Evolutionary conservation across 1,140 invertebrate species (phyloP).

Genomic region (Bombus difficillimus): DNA sequence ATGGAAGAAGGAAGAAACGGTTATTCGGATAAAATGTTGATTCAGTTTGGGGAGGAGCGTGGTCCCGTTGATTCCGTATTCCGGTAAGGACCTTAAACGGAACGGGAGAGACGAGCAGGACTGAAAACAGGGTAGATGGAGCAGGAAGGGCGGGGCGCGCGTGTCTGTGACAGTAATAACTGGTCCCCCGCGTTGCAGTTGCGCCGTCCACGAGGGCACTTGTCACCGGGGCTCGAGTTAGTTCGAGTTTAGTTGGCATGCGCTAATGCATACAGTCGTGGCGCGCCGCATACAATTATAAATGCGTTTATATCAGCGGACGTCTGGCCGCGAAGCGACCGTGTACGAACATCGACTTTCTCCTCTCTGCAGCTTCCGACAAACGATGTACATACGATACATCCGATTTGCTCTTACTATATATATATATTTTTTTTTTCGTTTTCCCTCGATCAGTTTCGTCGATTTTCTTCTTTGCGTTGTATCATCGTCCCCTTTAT

Average conservation of each 20-base stretch:
- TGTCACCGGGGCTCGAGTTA: constrained; percentile 55
- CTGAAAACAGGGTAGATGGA: constrained; percentile 9
- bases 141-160: constrained; percentile 48
- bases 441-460: background rate
- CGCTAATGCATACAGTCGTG: constrained; percentile 56
- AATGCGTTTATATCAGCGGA: constrained; percentile 41
- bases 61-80: constrained; percentile 32
- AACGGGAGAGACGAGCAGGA: background rate
- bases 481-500: background rate
- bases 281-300: constrained; percentile 46
- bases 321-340: constrained; percentile 2
- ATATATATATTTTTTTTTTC: too few relatives aligned
- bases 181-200: constrained; percentile 60
- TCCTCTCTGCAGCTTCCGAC: constrained; percentile 1
- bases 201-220: constrained; percentile 59
- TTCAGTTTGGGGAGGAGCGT: background rate
- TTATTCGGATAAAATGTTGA: constrained; percentile 24
- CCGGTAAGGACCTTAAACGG: constrained; percentile 8
- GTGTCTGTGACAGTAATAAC: constrained; percentile 65
- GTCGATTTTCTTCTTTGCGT: background rate
- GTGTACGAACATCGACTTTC: constrained; percentile 33
- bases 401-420: background rate
- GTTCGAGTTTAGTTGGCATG: constrained; percentile 57
- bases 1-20: background rate
- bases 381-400: background rate